These are phyloP conservation scores for Erythrocebus patas DNA, from an alignment of 2,113 vertebrate genomes.

Conservation along the genomic window DNA sequence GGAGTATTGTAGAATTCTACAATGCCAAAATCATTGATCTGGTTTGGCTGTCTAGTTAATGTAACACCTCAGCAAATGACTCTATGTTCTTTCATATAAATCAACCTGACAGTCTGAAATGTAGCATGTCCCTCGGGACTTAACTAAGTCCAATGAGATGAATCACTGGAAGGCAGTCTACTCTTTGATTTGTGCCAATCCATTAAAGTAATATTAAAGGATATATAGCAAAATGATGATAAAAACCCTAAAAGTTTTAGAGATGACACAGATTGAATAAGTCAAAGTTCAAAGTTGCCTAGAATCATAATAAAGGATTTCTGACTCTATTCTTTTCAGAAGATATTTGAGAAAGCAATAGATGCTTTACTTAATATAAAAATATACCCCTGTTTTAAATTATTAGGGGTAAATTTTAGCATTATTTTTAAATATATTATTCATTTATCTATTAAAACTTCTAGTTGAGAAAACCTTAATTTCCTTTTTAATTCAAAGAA, in stretches of 20 bases:
- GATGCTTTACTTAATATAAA: neutral
- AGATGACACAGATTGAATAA: constrained; percentile 60
- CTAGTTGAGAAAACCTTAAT: constrained; percentile 51
- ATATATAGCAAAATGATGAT: constrained; percentile 60
- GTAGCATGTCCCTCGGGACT: constrained; percentile 57
- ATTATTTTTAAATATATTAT: constrained; percentile 42
- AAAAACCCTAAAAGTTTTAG: constrained; percentile 69
- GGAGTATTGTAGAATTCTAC: neutral
- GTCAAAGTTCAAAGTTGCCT: constrained; percentile 63
- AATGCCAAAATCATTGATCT: constrained; percentile 27
- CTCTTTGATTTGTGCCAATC: constrained; percentile 54
- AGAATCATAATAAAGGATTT: constrained; percentile 54
- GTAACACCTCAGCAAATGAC: constrained; percentile 6
- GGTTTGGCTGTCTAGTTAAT: constrained; percentile 45
- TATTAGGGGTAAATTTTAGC: neutral
- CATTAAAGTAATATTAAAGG: constrained; percentile 56
- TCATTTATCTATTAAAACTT: constrained; percentile 59
- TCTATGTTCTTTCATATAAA: constrained; percentile 53
- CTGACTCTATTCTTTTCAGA: constrained; percentile 56
- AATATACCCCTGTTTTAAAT: neutral
- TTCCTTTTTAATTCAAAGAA: constrained; percentile 62
- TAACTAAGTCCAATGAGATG: constrained; percentile 50
- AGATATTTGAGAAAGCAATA: constrained; percentile 47
- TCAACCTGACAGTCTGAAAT: constrained; percentile 49
- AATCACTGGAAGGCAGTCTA: constrained; percentile 49